Conservation (phyloP, 2,113 vertebrate genomes). For the Coryphaenoides rupestris region DNA sequence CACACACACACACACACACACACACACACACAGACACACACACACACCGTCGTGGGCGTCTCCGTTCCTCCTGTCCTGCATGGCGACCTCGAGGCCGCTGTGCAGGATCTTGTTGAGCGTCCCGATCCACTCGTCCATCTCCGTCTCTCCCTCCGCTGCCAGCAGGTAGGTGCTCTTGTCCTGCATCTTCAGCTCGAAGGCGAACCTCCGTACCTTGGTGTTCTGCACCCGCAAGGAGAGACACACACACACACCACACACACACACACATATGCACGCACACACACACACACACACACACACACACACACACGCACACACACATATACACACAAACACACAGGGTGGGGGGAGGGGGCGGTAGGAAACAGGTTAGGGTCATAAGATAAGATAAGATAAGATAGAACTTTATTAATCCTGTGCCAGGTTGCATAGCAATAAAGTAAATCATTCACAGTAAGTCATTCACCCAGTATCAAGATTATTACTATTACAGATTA, state of each 20-base stretch:
- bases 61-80: constrained; percentile 97
- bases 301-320: too few species aligned
- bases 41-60: constrained; percentile 83
- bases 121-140: constrained; percentile 98
- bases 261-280: too few species aligned
- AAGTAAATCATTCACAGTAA: too few species aligned
- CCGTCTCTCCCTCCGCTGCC: constrained; percentile 88
- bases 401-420: too few species aligned
- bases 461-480: too few species aligned
- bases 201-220: constrained; percentile 91
- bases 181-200: constrained; percentile 99
- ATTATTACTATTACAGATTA: too few species aligned
- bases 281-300: too few species aligned
- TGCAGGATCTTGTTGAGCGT: constrained; percentile 94
- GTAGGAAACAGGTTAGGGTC: too few species aligned
- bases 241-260: background rate
- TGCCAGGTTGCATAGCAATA: too few species aligned
- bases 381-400: too few species aligned
- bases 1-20: too few species aligned
- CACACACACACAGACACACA: too few species aligned
- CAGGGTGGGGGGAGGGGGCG: background rate
- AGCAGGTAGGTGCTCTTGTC: constrained; percentile 96
- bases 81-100: constrained; percentile 93
- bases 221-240: constrained; percentile 79
- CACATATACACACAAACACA: background rate